Percentiles rank a stretch among this genome's conserved stretches.
phyloP scores from a whole-genome alignment of 2,797 vertebrate genomes.

The Champsocephalus esox region DNA sequence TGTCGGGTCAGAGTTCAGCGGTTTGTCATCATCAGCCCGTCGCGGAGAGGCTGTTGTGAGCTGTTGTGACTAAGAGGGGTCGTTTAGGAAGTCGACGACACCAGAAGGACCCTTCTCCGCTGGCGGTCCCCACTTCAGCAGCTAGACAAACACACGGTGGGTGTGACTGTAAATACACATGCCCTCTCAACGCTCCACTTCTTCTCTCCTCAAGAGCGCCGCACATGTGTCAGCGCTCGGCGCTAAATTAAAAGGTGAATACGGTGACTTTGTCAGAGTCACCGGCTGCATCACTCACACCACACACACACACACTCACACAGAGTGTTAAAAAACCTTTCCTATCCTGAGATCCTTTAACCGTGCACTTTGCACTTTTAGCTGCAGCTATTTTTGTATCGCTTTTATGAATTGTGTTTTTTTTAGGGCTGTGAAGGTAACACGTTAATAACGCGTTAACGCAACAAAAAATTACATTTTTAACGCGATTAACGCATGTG shows the following conservation, averaged over 20 bases:
- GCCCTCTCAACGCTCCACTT: constrained; percentile 20
- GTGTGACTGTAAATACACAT: constrained; percentile 33
- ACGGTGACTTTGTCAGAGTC: constrained; percentile 36
- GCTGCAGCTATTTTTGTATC: too few species aligned
- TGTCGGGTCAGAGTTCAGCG: constrained; percentile 10
- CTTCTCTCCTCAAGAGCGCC: constrained; percentile 17
- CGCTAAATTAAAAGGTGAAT: constrained; percentile 23
- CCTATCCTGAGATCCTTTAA: too few species aligned
- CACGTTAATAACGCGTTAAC: too few species aligned
- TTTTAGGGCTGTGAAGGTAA: too few species aligned
- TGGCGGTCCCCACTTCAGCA: neutral
- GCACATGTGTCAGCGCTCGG: constrained; percentile 13
- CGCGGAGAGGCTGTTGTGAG: constrained; percentile 28
- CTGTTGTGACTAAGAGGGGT: constrained; percentile 17
- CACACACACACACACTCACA: too few species aligned
- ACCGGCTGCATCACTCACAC: neutral
- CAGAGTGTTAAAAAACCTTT: neutral
- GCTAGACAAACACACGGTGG: neutral
- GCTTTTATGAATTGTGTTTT: too few species aligned
- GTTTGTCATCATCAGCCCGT: neutral
- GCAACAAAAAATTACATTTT: too few species aligned
- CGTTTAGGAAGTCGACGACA: neutral
- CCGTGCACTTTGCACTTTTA: too few species aligned
- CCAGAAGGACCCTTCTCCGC: neutral
- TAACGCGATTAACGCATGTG: too few species aligned